Conservation (phyloP, 1,140 invertebrate species). For the Lepidurus packardi region DNA sequence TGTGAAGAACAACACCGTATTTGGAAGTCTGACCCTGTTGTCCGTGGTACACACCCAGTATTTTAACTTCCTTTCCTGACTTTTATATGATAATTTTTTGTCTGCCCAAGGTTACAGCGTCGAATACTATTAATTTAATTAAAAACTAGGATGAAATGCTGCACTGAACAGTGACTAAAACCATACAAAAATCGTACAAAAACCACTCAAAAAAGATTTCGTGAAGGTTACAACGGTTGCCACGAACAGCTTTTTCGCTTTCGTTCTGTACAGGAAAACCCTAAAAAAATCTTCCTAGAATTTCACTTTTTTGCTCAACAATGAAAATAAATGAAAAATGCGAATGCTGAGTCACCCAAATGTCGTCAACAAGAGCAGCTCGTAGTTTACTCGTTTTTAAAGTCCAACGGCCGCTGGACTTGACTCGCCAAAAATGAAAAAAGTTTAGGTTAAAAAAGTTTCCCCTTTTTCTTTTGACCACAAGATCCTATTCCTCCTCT, state of each 20-base stretch:
- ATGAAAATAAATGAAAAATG: neutral
- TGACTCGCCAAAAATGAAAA: neutral
- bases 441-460: neutral
- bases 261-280: neutral
- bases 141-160: too few relatives aligned
- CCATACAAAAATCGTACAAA: too few relatives aligned
- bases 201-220: too few relatives aligned
- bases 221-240: too few relatives aligned
- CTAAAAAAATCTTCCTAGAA: constrained; percentile 1
- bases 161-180: too few relatives aligned
- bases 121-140: too few relatives aligned
- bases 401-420: neutral
- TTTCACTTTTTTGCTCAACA: neutral
- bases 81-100: neutral
- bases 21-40: neutral
- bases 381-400: neutral
- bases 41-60: neutral
- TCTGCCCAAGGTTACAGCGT: neutral
- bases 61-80: neutral
- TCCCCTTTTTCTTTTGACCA: neutral
- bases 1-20: constrained; percentile 10
- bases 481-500: neutral
- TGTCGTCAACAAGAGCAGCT: constrained; percentile 1
- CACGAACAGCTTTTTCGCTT: too few relatives aligned
- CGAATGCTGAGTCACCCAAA: neutral